phyloP scores from a whole-genome alignment of 2,797 vertebrate species.

The Prunella strophiata region DNA sequence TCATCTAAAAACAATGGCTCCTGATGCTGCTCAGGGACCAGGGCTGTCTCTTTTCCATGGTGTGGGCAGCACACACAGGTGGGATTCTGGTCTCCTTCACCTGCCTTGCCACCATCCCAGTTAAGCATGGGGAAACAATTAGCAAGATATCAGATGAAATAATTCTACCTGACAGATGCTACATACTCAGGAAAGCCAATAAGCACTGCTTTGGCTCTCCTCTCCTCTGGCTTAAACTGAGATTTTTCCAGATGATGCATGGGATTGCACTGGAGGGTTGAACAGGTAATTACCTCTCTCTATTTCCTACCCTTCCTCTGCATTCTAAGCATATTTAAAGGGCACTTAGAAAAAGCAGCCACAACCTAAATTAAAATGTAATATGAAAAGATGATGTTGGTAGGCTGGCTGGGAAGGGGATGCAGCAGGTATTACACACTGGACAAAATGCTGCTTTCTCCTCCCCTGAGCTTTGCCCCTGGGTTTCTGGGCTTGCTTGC shows the following conservation, averaged over 20 bases:
- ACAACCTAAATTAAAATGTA: background rate
- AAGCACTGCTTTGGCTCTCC: background rate
- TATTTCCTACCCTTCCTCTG: slow-evolving; percentile 4
- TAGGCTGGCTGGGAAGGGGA: background rate
- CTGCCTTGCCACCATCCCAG: background rate
- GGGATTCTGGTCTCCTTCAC: background rate
- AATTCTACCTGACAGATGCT: background rate
- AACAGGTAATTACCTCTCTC: slow-evolving; percentile 13
- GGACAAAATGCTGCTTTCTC: background rate
- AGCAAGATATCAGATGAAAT: background rate
- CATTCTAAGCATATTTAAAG: slow-evolving; percentile 32
- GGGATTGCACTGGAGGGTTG: background rate
- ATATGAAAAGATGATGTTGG: background rate
- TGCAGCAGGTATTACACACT: background rate
- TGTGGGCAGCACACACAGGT: background rate
- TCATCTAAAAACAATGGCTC: background rate
- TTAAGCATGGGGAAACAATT: background rate
- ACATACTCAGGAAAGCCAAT: background rate
- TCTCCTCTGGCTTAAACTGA: background rate
- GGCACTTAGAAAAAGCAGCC: background rate
- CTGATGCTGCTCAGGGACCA: background rate
- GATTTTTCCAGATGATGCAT: background rate
- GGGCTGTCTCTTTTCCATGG: background rate
- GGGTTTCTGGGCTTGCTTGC: background rate
- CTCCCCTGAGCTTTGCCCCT: background rate